Evolutionary conservation across 1,140 invertebrate species (phyloP).

Genomic region (Papilio machaon): DNA sequence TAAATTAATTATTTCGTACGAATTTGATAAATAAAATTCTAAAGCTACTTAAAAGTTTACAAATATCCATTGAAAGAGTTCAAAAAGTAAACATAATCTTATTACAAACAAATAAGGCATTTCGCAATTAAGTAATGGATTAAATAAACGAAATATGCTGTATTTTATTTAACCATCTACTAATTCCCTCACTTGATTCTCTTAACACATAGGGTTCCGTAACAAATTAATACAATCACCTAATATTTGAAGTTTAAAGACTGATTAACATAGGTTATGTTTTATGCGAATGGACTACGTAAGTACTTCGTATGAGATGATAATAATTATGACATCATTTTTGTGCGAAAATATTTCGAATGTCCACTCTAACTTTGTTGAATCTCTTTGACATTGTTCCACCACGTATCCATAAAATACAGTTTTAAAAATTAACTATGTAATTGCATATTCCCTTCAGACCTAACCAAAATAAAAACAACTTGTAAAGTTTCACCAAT

Average conservation of each 20-base stretch:
- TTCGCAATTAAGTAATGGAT: conserved; percentile 38
- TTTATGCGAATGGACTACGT: neutral
- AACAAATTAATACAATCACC: neutral
- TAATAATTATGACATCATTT: neutral
- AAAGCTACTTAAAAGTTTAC: neutral
- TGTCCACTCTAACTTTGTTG: neutral
- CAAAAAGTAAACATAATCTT: neutral
- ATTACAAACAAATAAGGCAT: conserved; percentile 15
- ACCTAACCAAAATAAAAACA: neutral
- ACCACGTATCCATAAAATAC: neutral
- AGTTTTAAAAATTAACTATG: neutral
- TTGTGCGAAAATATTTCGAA: neutral
- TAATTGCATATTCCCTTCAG: neutral
- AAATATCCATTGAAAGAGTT: neutral
- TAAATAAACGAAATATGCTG: conserved; percentile 39
- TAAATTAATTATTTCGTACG: neutral
- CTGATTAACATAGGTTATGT: too few relatives aligned
- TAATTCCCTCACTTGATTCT: conserved; percentile 28
- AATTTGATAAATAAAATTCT: neutral
- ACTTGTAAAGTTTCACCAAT: neutral
- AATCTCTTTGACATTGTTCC: neutral
- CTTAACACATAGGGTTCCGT: conserved; percentile 27
- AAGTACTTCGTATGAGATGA: neutral
- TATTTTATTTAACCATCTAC: conserved; percentile 37
- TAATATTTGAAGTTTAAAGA: too few relatives aligned